Evolutionary conservation across 2,797 vertebrate species (phyloP).

Genomic region (Cetoscarus ocellatus): DNA sequence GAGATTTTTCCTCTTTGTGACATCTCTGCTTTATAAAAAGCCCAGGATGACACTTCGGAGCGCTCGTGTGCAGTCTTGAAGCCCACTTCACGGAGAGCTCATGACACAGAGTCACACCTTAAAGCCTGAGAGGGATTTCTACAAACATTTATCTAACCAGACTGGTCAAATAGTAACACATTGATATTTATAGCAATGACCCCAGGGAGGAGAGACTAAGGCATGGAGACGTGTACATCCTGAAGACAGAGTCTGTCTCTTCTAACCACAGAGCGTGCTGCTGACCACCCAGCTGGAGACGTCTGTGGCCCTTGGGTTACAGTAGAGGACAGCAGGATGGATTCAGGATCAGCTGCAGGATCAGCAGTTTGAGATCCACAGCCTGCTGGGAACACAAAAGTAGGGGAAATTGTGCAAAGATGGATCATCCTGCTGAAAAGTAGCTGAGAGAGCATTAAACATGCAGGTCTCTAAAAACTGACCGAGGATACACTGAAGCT

Average conservation of each 20-base stretch:
- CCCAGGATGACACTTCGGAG: neutral
- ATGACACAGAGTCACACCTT: slow-evolving; percentile 2
- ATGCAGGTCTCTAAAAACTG: neutral
- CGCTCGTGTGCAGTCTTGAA: slow-evolving; percentile 7
- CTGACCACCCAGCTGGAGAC: slow-evolving; percentile 12
- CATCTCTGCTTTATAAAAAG: slow-evolving; percentile 21
- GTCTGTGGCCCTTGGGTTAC: neutral
- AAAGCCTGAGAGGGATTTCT: slow-evolving; percentile 30
- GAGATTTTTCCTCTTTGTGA: neutral
- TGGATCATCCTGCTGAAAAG: neutral
- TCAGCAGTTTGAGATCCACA: slow-evolving; percentile 5
- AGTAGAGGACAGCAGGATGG: slow-evolving; percentile 5
- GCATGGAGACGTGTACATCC: slow-evolving; percentile 8
- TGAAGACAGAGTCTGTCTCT: slow-evolving; percentile 12
- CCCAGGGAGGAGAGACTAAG: slow-evolving; percentile 23
- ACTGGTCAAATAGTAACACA: slow-evolving; percentile 38
- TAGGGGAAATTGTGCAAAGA: neutral
- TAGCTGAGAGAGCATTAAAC: neutral
- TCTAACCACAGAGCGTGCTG: neutral
- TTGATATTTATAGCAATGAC: slow-evolving; percentile 46
- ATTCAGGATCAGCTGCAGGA: neutral
- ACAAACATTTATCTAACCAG: slow-evolving; percentile 40
- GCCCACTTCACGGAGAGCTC: neutral
- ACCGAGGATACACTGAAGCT: neutral
- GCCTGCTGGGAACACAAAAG: slow-evolving; percentile 1